These are phyloP conservation scores for Vanessa tameamea DNA, from an alignment of 1,140 invertebrate genomes.

Conservation along the genomic window DNA sequence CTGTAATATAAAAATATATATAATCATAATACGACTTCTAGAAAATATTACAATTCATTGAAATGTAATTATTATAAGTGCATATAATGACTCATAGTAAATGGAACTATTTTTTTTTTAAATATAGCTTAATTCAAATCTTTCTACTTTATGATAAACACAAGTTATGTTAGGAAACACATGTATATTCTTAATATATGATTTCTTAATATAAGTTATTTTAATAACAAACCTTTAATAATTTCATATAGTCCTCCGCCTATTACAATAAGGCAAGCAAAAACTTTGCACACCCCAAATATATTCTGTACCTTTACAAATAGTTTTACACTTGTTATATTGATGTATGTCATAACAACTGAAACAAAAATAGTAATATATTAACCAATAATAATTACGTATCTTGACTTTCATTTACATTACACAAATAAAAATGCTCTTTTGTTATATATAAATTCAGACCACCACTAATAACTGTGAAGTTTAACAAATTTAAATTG, in stretches of 20 bases:
- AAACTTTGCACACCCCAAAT: slow-evolving; percentile 92
- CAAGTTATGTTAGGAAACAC: too few species aligned
- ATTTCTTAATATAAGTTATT: neutral
- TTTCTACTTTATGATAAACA: too few species aligned
- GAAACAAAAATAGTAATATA: slow-evolving; percentile 63
- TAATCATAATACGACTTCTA: neutral
- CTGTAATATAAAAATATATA: slow-evolving; percentile 36
- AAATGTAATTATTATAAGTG: too few species aligned
- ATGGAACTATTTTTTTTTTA: too few species aligned
- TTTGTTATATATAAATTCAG: too few species aligned
- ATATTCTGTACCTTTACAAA: slow-evolving; percentile 94
- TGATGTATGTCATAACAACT: slow-evolving; percentile 94
- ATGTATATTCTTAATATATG: neutral
- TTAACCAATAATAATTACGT: neutral
- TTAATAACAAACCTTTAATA: slow-evolving; percentile 78
- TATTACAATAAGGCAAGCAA: slow-evolving; percentile 90
- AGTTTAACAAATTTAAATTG: too few species aligned
- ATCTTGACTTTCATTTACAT: too few species aligned
- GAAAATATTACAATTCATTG: too few species aligned
- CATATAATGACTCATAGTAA: too few species aligned
- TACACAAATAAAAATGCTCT: too few species aligned
- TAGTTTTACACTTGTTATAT: slow-evolving; percentile 92
- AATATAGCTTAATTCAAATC: too few species aligned
- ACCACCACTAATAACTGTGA: too few species aligned
- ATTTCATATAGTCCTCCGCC: slow-evolving; percentile 91